phyloP scores from a whole-genome alignment of 2,113 vertebrate species.

The Chaetops frenatus region DNA sequence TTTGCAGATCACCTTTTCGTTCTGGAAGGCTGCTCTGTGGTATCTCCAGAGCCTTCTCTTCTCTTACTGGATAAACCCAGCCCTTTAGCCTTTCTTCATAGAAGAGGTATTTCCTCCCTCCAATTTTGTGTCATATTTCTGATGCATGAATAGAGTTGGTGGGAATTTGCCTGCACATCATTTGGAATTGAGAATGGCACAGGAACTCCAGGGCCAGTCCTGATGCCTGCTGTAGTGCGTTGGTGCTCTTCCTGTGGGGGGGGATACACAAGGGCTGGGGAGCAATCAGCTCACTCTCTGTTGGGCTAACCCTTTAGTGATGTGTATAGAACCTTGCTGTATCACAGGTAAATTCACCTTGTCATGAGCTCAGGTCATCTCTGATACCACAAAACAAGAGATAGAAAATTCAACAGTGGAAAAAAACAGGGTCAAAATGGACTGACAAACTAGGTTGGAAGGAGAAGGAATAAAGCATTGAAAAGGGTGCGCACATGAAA shows the following conservation, averaged over 20 bases:
- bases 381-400: background rate
- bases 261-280: background rate
- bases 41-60: background rate
- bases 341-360: background rate
- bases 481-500: background rate
- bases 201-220: background rate
- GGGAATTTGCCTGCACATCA: fast-evolving
- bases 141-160: background rate
- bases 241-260: background rate
- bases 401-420: background rate
- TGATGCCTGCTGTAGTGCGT: background rate
- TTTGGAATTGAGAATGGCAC: background rate
- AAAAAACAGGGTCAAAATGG: background rate
- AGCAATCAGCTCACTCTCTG: background rate
- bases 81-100: background rate
- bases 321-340: background rate
- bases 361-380: background rate
- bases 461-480: background rate
- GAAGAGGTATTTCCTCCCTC: background rate
- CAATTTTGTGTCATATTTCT: background rate
- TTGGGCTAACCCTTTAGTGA: background rate
- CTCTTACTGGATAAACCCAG: background rate
- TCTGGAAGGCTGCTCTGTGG: background rate
- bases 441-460: background rate
- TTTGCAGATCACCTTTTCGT: background rate